These are phyloP conservation scores for Mugil cephalus DNA, from an alignment of 2,113 vertebrate species.

Conservation along the genomic window DNA sequence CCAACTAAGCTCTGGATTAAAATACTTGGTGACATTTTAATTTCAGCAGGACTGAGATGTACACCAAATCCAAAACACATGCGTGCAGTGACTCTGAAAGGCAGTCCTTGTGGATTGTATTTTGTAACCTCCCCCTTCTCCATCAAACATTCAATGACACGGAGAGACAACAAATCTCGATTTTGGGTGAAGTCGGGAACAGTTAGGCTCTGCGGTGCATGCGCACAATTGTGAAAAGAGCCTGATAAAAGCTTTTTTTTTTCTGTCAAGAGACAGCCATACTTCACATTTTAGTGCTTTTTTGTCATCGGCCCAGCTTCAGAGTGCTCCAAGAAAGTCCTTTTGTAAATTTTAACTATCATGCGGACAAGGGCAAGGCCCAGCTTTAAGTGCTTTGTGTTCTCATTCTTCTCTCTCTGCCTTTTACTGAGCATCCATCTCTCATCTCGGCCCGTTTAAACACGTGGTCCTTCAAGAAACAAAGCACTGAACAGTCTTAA, in stretches of 20 bases:
- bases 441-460: slow-evolving; percentile 19
- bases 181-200: not conserved
- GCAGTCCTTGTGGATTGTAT: not conserved
- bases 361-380: slow-evolving; percentile 27
- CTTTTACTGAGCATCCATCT: not conserved
- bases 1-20: slow-evolving; percentile 36
- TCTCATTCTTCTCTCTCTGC: not conserved
- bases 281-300: slow-evolving; percentile 27
- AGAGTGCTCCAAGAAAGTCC: slow-evolving; percentile 12
- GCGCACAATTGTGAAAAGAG: slow-evolving; percentile 4
- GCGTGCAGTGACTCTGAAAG: slow-evolving; percentile 2
- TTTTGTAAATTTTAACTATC: slow-evolving; percentile 34
- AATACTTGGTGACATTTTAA: slow-evolving; percentile 57
- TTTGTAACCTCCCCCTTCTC: not conserved
- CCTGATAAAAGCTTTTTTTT: slow-evolving; percentile 39
- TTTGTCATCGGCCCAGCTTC: not conserved
- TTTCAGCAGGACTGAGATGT: slow-evolving; percentile 19
- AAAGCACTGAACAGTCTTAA: not conserved
- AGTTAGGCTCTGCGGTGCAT: not conserved
- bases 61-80: not conserved
- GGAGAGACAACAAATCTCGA: not conserved
- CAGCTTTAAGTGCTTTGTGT: slow-evolving; percentile 12
- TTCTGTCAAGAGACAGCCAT: slow-evolving; percentile 10
- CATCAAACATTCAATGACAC: not conserved
- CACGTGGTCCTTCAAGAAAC: not conserved